Evolutionary conservation across 2,113 vertebrate species (phyloP), one percentile per base, ranked within the genome.

Genomic region (Chrysemys picta): DNA sequence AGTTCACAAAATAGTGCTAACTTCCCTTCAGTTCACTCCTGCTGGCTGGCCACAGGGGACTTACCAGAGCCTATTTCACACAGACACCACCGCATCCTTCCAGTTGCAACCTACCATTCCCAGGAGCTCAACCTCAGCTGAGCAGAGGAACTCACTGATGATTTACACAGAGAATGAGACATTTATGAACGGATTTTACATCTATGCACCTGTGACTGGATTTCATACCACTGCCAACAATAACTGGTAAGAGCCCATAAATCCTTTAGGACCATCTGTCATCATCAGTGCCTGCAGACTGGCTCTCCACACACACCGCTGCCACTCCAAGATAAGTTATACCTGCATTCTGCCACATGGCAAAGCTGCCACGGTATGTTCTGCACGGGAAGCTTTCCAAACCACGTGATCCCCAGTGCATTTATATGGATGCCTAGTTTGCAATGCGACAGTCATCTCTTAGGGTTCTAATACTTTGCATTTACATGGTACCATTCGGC

Each of bases 371-470:
- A 31, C 11, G 16, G 49, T 4, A 76, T 21, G 53, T 62, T 47
- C 69, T 62, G 49, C 75, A 83, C 49, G 82, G 52, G 38, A 9
- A 69, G 76, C 69, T 38, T 10, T 2, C 29, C 31, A 6, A 2
- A 3, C 1, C n/a, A 56, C 62, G 11, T 0, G 7, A 8, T 59
- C 52, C 8, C 12, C 35, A 27, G 5, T 5, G 3, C 5, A 8
- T 12, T 57, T 7, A 9, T 1, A 24, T 9, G 16, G 1, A 29
- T 47, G 47, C n/a, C 14, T 65, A 47, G n/a, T 0, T 0, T 5
- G 27, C 10, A 82, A 5, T 1, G 8, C 38, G 54, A 35, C 47
- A n/a, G 22, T 87, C 16, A 11, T 9, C 13, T 17, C 78, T 2
- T 22, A 21, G 1, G 5, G 11, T 5, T 4, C 8, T 1, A 2